Evolutionary conservation across 2,797 vertebrate species (phyloP), one percentile per base, ranked within the genome.

Genomic region (Diceros bicornis): DNA sequence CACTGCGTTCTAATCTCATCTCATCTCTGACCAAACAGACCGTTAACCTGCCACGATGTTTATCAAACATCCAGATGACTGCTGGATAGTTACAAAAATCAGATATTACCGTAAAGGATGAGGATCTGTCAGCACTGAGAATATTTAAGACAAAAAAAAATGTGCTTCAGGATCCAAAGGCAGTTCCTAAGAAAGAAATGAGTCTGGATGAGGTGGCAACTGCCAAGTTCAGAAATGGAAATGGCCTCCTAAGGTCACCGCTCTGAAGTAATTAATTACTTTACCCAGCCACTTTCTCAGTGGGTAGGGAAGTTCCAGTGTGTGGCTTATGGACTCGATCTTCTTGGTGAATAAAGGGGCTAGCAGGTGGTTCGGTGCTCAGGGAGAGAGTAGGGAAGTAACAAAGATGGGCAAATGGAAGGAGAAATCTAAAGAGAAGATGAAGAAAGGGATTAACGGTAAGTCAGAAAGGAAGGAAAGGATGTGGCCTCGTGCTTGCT

Each of bases 71-170:
- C 66, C 94, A 82, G n/a, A 59, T 7, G 29, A n/a, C 34, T 79
- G 90, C 61, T n/a, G 13, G 79, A 52, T 84, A 55, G 94, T 90
- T 89, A 34, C 64, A 78, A 96, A 95, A 96, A 37, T 88, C 64
- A 89, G 74, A 55, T 77, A 81, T 68, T 52, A 74, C 79, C 57
- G 50, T 16, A 75, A 97, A 91, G n/a, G 75, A 90, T 20, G 34
- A 91, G 37, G 52, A 61, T 72, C 23, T 82, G 16, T 84, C 83
- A 96, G 32, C 57, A 84, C 44, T 10, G 23, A 72, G 34, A 62
- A 71, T 64, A 47, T 83, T 85, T 32, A 13, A 77, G 75, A 29
- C 25, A 34, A 9, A 85, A 64, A 64, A 44, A 69, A 77, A 83
- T 41, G 69, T 72, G 44, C 68, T 79, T 89, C 16, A 32, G 71